Evolutionary conservation across 2,113 vertebrate species (phyloP), one percentile per base, ranked within the genome.

Genomic region (Laticauda laticaudata): DNA sequence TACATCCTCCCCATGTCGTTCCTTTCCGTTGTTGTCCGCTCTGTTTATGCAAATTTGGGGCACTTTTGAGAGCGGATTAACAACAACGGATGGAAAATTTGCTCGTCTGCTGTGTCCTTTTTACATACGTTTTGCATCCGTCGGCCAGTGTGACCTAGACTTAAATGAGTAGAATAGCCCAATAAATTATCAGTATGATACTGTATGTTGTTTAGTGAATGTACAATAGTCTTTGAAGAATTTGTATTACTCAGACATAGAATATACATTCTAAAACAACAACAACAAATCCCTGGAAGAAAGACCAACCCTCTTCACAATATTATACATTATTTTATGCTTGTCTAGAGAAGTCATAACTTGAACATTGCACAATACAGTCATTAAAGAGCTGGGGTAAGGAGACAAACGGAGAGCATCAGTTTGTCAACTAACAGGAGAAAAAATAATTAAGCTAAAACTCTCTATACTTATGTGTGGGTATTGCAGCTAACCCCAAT

Each of bases 181-280:
- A 69, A 92, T 94, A 91, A 91, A 93, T 94, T 86, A 94, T 43
- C 61, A 64, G 14, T n/a, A 94, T 0, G 2, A 43, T 91, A 29
- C 0, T 12, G 11, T 53, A 11, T 11, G 7, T 26, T 59, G 26
- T 26, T 26, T 59, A 59, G 57, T 59, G 26, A 59, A 59, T 59
- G 57, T 26, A 24, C 7, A 59, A 26, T 59, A 59, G 21, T 59
- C 21, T 45, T 3, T 91, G 24, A 92, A 93, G 85, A 34, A 7
- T 87, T 90, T 93, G 69, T 92, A 94, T 90, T 90, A 53, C 57
- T 87, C 57, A 87, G 26, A 90, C 39, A 56, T 51, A 90, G 29
- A 85, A 18, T 90, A 92, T 54, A n/a, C 69, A 92, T 88, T 12
- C 91, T 11, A 91, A 95, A 93, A 7, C 8, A 5, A 90, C 92